Evolutionary conservation across 2,113 vertebrate species (phyloP).

Genomic region (Clinocottus analis): DNA sequence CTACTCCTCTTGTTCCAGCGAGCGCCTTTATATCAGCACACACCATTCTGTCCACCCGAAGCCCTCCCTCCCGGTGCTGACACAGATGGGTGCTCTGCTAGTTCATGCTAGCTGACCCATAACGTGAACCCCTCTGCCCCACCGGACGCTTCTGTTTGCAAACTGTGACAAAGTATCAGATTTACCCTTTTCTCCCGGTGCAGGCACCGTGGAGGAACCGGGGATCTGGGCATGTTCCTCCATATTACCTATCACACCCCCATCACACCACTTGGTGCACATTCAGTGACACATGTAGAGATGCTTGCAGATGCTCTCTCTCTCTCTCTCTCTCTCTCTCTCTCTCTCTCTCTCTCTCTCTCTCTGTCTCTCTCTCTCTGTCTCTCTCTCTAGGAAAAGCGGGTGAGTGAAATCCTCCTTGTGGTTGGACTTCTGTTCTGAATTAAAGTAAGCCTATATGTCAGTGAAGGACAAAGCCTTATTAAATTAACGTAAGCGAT

Average conservation of each 20-base stretch:
- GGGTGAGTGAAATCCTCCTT: conserved; percentile 24
- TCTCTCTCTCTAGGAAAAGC: too few relatives aligned
- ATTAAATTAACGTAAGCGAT: conserved; percentile 65
- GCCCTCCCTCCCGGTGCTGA: conserved; percentile 33
- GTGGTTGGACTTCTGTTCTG: conserved; percentile 20
- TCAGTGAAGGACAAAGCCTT: conserved; percentile 70
- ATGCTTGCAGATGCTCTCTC: conserved; percentile 16
- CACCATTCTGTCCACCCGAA: conserved; percentile 9
- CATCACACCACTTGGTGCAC: conserved; percentile 43
- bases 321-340: too few relatives aligned
- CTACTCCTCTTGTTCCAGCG: background rate
- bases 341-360: too few relatives aligned
- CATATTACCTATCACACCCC: conserved; percentile 69
- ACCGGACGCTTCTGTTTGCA: conserved; percentile 84
- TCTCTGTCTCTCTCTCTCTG: too few relatives aligned
- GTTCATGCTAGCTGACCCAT: conserved; percentile 76
- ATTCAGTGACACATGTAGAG: conserved; percentile 44
- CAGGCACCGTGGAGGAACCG: conserved; percentile 72
- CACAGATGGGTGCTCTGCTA: conserved; percentile 45
- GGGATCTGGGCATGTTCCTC: conserved; percentile 65
- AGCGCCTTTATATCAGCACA: conserved; percentile 12
- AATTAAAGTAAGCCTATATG: conserved; percentile 40
- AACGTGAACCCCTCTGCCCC: conserved; percentile 67
- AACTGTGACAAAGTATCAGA: conserved; percentile 84
- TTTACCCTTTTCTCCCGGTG: conserved; percentile 79